These are phyloP conservation scores for Aporophyla nigra DNA, from an alignment of 2,888 invertebrate species.

Conservation along the genomic window DNA sequence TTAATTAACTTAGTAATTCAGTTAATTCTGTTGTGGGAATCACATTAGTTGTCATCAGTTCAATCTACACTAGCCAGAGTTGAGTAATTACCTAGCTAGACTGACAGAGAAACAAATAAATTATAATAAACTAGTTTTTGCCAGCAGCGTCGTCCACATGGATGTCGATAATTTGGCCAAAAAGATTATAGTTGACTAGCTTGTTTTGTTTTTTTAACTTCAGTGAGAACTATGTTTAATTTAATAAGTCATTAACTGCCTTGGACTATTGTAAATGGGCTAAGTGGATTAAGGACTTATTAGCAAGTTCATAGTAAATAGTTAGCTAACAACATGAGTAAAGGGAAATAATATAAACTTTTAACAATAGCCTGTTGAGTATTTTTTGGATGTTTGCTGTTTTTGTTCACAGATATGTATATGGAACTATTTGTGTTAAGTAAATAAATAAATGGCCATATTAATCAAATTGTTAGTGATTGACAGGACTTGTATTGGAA, in stretches of 20 bases:
- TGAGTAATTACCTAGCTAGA: neutral
- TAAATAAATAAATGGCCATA: neutral
- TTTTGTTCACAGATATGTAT: neutral
- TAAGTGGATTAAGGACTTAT: constrained; percentile 24
- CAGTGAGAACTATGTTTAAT: neutral
- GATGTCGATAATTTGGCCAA: too few relatives aligned
- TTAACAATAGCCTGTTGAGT: neutral
- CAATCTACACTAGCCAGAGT: neutral
- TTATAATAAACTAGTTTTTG: neutral
- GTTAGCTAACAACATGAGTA: constrained; percentile 8
- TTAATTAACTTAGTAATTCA: constrained; percentile 33
- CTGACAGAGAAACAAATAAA: neutral
- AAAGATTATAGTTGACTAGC: neutral
- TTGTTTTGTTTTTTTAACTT: neutral
- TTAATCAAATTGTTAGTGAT: neutral
- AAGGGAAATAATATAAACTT: neutral
- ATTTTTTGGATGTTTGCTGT: constrained; percentile 1
- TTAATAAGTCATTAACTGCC: constrained; percentile 6
- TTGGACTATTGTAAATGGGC: constrained; percentile 1
- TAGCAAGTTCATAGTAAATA: constrained; percentile 21
- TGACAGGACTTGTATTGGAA: neutral
- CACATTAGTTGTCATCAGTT: neutral
- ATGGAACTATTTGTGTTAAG: neutral
- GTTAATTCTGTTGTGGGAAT: constrained; percentile 13
- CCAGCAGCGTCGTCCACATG: too few relatives aligned